These are phyloP conservation scores for Ellobius talpinus DNA, from an alignment of 2,113 vertebrate genomes.

Conservation along the genomic window DNA sequence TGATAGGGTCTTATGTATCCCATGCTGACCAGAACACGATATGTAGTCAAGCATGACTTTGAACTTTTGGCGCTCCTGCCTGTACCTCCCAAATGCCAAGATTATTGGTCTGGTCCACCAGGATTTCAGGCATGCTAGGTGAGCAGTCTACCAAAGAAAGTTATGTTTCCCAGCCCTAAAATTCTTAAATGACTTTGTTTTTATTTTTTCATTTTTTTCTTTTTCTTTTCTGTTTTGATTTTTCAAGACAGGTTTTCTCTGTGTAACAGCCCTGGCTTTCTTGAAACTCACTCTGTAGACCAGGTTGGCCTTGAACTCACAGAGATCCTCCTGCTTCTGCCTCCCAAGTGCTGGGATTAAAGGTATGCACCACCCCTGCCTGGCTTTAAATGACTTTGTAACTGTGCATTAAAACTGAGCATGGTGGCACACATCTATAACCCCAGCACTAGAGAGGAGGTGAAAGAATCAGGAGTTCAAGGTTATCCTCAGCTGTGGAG, in stretches of 20 bases:
- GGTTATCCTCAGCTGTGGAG: too few species aligned
- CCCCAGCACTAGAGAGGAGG: neutral
- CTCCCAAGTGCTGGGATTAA: too few species aligned
- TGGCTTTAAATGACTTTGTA: neutral
- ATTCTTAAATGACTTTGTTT: neutral
- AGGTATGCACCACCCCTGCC: too few species aligned
- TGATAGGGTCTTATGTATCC: neutral
- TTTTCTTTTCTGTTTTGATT: too few species aligned
- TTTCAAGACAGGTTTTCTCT: too few species aligned
- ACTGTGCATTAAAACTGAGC: too few species aligned
- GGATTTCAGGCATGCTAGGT: neutral
- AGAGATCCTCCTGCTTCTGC: too few species aligned
- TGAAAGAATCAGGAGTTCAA: neutral
- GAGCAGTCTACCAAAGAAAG: neutral
- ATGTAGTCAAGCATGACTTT: neutral
- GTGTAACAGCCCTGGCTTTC: too few species aligned
- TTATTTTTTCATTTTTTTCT: too few species aligned
- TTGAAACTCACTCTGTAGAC: too few species aligned
- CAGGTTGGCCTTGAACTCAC: too few species aligned
- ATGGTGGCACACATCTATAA: too few species aligned
- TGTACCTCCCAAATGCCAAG: neutral
- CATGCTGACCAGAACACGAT: neutral
- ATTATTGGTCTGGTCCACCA: neutral
- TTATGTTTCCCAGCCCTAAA: neutral
- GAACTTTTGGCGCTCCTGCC: neutral